A percentile compares a stretch with the other conserved stretches of the same genome.
phyloP scores from a whole-genome alignment of 2,888 invertebrate species.

The Caenorhabditis afra region DNA sequence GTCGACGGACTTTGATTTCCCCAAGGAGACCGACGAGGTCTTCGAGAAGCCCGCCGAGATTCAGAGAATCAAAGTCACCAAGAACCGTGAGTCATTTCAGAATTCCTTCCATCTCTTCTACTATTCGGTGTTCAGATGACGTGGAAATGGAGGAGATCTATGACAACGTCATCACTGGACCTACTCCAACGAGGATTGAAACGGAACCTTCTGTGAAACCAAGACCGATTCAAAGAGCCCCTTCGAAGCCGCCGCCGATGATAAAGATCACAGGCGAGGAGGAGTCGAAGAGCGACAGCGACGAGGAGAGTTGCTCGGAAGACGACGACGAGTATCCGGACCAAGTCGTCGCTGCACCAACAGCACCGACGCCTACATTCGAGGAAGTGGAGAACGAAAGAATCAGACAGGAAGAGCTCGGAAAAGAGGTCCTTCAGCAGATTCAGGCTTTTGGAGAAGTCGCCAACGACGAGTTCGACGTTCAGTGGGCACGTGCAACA shows the following conservation, averaged over 20 bases:
- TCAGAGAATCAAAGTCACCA: constrained; percentile 51
- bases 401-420: constrained; percentile 71
- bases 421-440: constrained; percentile 71
- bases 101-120: not conserved
- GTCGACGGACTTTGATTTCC: constrained; percentile 50
- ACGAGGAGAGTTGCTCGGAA: constrained; percentile 70
- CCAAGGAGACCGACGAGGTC: constrained; percentile 64
- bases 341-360: constrained; percentile 78
- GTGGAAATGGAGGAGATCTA: constrained; percentile 71
- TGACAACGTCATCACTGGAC: constrained; percentile 52
- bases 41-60: constrained; percentile 60
- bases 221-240: constrained; percentile 15
- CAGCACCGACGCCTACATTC: constrained; percentile 71
- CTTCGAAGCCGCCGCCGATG: constrained; percentile 57
- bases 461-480: constrained; percentile 80
- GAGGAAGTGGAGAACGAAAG: constrained; percentile 76
- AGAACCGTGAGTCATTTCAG: constrained; percentile 48
- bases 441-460: constrained; percentile 80
- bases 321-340: constrained; percentile 80
- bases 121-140: constrained; percentile 56
- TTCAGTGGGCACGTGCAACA: constrained; percentile 75
- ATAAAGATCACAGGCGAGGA: constrained; percentile 61
- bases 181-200: constrained; percentile 9
- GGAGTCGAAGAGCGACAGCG: constrained; percentile 65
- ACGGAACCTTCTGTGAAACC: not conserved